These are phyloP conservation scores for Sebastes matsubarae DNA, from an alignment of 2,797 vertebrate genomes.

Conservation along the genomic window DNA sequence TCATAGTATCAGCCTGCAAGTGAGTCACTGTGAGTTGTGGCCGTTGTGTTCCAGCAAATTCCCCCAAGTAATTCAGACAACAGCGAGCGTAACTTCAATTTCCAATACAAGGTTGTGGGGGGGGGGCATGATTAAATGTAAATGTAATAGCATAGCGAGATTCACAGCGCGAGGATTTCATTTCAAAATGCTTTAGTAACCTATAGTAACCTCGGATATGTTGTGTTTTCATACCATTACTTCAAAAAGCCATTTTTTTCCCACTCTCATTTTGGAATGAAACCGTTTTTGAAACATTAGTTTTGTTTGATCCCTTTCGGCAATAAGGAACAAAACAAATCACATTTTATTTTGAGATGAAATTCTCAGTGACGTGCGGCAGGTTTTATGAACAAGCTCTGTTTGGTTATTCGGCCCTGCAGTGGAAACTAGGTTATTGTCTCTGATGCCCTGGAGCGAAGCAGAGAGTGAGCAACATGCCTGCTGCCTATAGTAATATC, in stretches of 20 bases:
- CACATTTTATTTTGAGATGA: slow-evolving; percentile 22
- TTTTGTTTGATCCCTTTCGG: slow-evolving; percentile 17
- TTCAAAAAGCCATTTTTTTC: slow-evolving; percentile 21
- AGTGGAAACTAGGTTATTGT: slow-evolving; percentile 76
- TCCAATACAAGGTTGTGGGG: neutral
- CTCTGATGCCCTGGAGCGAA: slow-evolving; percentile 64
- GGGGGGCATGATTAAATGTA: slow-evolving; percentile 13
- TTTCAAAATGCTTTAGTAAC: slow-evolving; percentile 29
- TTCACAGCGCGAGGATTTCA: slow-evolving; percentile 21
- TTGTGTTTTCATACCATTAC: slow-evolving; percentile 31
- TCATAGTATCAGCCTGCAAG: neutral
- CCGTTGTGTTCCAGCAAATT: neutral
- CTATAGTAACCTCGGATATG: slow-evolving; percentile 14
- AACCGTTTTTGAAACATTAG: slow-evolving; percentile 14
- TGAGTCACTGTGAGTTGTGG: slow-evolving; percentile 7
- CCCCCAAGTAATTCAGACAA: slow-evolving; percentile 3
- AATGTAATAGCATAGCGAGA: slow-evolving; percentile 22
- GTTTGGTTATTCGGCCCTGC: slow-evolving; percentile 42
- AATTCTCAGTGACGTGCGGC: slow-evolving; percentile 21
- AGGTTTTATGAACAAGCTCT: slow-evolving; percentile 48
- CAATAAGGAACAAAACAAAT: slow-evolving; percentile 27
- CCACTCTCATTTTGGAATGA: slow-evolving; percentile 18
- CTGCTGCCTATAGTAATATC: slow-evolving; percentile 69
- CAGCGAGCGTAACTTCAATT: neutral
- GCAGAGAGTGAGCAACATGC: slow-evolving; percentile 68